A percentile compares a stretch with the other conserved stretches of the same genome.
Evolutionary conservation across 2,888 invertebrate genomes (phyloP).

Genomic region (Agriopis aurantiaria): DNA sequence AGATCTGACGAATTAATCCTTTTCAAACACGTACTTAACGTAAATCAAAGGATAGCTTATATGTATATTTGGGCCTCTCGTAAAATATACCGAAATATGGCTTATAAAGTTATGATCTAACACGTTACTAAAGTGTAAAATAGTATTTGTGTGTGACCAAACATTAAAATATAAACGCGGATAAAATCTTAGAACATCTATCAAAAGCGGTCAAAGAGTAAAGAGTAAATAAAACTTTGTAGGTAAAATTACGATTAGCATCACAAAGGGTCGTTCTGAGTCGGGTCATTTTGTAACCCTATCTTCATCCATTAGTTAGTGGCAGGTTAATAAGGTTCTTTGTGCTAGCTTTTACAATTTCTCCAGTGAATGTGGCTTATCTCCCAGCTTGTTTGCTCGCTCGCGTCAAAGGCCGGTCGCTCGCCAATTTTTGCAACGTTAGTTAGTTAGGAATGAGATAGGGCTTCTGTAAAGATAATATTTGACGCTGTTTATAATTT

Average conservation of each 20-base stretch:
- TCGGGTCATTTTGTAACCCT: slow-evolving; percentile 71
- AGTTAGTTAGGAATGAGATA: slow-evolving; percentile 69
- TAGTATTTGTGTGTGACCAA: not conserved
- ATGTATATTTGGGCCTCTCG: not conserved
- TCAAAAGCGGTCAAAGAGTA: slow-evolving; percentile 49
- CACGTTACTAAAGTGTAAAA: not conserved
- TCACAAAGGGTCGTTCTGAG: slow-evolving; percentile 65
- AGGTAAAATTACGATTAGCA: slow-evolving; percentile 67
- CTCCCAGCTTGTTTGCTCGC: slow-evolving; percentile 77
- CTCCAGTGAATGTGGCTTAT: slow-evolving; percentile 80
- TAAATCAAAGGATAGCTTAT: too few relatives aligned
- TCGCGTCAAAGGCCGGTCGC: slow-evolving; percentile 65
- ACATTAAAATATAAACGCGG: slow-evolving; percentile 1
- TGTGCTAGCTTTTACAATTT: slow-evolving; percentile 79
- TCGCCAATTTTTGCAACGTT: slow-evolving; percentile 75
- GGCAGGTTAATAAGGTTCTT: slow-evolving; percentile 82
- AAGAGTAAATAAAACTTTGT: slow-evolving; percentile 53
- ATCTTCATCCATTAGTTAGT: slow-evolving; percentile 80
- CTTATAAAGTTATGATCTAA: not conserved
- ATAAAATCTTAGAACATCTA: slow-evolving; percentile 46
- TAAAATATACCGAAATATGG: not conserved
- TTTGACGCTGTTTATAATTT: slow-evolving; percentile 22
- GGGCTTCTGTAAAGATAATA: slow-evolving; percentile 46
- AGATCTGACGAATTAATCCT: too few relatives aligned
- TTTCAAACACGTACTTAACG: too few relatives aligned